phyloP scores from a whole-genome alignment of 2,888 invertebrate genomes.

The Lacanobia wlatinum region DNA sequence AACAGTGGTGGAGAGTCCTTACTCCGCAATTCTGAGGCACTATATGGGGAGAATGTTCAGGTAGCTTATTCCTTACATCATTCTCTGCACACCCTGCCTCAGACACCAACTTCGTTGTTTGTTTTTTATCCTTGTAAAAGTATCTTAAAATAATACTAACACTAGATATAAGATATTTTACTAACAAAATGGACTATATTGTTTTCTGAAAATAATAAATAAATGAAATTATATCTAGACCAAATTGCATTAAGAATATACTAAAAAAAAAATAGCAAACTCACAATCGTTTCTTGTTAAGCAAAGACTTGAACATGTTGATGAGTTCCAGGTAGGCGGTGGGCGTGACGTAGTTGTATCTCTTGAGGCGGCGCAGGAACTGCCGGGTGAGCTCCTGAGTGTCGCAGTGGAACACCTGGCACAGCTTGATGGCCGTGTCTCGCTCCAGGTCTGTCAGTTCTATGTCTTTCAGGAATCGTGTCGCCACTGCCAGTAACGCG shows the following conservation, averaged over 20 bases:
- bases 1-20: too few relatives aligned
- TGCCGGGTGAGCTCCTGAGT: slow-evolving; percentile 93
- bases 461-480: slow-evolving; percentile 94
- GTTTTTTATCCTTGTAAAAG: too few relatives aligned
- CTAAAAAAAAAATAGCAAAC: slow-evolving; percentile 67
- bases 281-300: slow-evolving; percentile 94
- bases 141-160: too few relatives aligned
- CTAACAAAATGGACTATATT: too few relatives aligned
- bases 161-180: too few relatives aligned
- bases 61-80: too few relatives aligned
- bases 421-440: slow-evolving; percentile 95
- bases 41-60: too few relatives aligned
- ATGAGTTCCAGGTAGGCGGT: slow-evolving; percentile 98
- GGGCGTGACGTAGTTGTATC: slow-evolving; percentile 97
- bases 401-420: slow-evolving; percentile 96
- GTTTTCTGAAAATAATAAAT: too few relatives aligned
- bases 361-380: slow-evolving; percentile 91
- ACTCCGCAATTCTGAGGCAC: too few relatives aligned
- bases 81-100: too few relatives aligned
- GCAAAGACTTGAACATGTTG: slow-evolving; percentile 95
- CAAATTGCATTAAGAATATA: background rate
- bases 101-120: too few relatives aligned
- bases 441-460: slow-evolving; percentile 94
- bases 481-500: slow-evolving; percentile 97
- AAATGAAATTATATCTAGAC: too few relatives aligned